phyloP scores from a whole-genome alignment of 2,797 vertebrate genomes.

The Mareca strepera region DNA sequence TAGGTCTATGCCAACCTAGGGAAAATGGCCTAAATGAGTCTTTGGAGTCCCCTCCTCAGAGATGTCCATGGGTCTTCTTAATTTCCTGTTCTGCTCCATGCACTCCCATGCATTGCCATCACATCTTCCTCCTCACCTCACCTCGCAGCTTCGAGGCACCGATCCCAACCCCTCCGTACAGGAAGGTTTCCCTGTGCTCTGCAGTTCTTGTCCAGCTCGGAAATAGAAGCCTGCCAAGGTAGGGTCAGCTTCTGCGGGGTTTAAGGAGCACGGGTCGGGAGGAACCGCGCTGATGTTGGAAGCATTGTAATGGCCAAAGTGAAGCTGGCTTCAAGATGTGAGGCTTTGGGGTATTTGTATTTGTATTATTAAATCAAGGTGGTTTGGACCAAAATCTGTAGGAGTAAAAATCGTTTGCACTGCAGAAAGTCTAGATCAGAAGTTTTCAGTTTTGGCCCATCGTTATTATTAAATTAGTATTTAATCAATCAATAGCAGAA shows the following conservation, averaged over 20 bases:
- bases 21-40: not conserved
- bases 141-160: not conserved
- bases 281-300: not conserved
- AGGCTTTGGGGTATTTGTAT: not conserved
- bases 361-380: constrained; percentile 5
- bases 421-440: not conserved
- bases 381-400: not conserved
- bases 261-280: not conserved
- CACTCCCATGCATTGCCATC: not conserved
- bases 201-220: not conserved
- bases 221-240: not conserved
- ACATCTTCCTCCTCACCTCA: not conserved
- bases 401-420: not conserved
- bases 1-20: not conserved
- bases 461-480: not conserved
- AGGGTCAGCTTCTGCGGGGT: not conserved
- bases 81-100: not conserved
- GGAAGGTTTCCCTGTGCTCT: not conserved
- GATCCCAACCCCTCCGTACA: not conserved
- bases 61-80: not conserved
- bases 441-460: not conserved
- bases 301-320: not conserved
- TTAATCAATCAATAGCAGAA: not conserved
- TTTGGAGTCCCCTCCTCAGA: not conserved
- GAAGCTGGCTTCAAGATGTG: not conserved